Evolutionary conservation across 92 coral and sea anemone genomes (phyloP).

Genomic region (Epizoanthus ramosus): DNA sequence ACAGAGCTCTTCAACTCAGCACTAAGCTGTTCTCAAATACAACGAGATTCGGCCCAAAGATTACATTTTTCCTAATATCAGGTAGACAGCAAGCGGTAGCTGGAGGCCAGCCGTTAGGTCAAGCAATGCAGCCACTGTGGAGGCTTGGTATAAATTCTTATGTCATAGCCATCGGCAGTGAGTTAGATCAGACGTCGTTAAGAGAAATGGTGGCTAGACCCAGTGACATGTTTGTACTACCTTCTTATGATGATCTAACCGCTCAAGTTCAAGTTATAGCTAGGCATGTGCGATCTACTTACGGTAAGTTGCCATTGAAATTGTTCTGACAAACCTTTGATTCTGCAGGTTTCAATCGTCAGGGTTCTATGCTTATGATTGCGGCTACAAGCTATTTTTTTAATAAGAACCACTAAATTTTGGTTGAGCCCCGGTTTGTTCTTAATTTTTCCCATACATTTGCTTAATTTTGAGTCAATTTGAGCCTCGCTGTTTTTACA

Average conservation of each 20-base stretch:
- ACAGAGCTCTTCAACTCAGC: slow-evolving; percentile 7
- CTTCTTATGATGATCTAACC: slow-evolving; percentile 56
- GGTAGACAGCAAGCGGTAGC: neutral
- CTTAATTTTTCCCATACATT: no score
- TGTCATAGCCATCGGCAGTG: slow-evolving; percentile 21
- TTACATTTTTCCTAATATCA: slow-evolving; percentile 6
- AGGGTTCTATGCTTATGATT: no score
- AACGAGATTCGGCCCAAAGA: slow-evolving; percentile 5
- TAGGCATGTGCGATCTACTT: slow-evolving; percentile 46
- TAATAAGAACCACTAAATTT: no score
- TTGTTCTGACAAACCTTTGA: no score
- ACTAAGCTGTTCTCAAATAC: slow-evolving; percentile 3
- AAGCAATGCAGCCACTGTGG: neutral
- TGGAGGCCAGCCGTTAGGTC: slow-evolving; percentile 26
- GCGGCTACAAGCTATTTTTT: no score
- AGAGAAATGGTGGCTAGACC: slow-evolving; percentile 47
- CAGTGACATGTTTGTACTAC: slow-evolving; percentile 60
- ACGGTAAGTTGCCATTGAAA: slow-evolving; percentile 6
- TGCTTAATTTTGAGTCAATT: no score
- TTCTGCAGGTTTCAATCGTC: no score
- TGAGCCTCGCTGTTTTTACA: no score
- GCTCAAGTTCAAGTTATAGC: slow-evolving; percentile 48
- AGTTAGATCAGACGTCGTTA: slow-evolving; percentile 9
- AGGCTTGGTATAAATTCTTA: slow-evolving; percentile 26
- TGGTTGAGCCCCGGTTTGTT: no score